phyloP scores from a whole-genome alignment of 2,888 invertebrate species.

The Rhorus exstirpatorius region DNA sequence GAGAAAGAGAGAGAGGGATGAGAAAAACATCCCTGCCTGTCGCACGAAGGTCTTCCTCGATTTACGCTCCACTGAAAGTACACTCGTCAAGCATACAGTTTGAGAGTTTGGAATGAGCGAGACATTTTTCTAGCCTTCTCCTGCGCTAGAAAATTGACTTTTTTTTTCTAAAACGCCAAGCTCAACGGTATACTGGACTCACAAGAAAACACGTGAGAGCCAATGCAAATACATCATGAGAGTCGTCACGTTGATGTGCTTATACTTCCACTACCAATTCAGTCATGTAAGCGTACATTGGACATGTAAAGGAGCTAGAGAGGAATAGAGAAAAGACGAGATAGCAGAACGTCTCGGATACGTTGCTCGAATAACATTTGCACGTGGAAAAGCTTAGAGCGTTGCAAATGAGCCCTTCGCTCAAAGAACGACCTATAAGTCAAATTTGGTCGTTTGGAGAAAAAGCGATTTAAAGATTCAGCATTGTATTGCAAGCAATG shows the following conservation, averaged over 20 bases:
- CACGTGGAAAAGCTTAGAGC: slow-evolving; percentile 15
- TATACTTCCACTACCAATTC: background rate
- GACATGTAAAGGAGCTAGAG: background rate
- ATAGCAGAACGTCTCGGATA: background rate
- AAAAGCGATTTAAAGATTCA: too few species aligned
- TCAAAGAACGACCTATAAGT: too few species aligned
- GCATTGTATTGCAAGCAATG: too few species aligned
- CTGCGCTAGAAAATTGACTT: slow-evolving; percentile 23
- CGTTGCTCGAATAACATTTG: slow-evolving; percentile 51
- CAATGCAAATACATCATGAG: slow-evolving; percentile 23
- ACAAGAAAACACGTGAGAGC: slow-evolving; percentile 26
- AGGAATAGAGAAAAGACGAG: background rate
- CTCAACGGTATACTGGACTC: slow-evolving; percentile 26
- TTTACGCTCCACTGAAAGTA: slow-evolving; percentile 73
- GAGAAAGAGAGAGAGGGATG: slow-evolving; percentile 13
- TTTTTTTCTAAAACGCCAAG: slow-evolving; percentile 46
- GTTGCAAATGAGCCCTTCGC: background rate
- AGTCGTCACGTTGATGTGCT: too few species aligned
- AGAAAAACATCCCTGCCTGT: slow-evolving; percentile 60
- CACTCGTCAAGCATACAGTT: slow-evolving; percentile 32
- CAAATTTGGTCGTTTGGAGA: too few species aligned
- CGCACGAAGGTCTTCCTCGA: slow-evolving; percentile 74
- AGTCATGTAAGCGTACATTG: slow-evolving; percentile 1
- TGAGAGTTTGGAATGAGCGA: slow-evolving; percentile 9
- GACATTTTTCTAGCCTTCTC: slow-evolving; percentile 30